phyloP scores from a whole-genome alignment of 2,797 vertebrate species.

The Rhabdophis nuchalis region DNA sequence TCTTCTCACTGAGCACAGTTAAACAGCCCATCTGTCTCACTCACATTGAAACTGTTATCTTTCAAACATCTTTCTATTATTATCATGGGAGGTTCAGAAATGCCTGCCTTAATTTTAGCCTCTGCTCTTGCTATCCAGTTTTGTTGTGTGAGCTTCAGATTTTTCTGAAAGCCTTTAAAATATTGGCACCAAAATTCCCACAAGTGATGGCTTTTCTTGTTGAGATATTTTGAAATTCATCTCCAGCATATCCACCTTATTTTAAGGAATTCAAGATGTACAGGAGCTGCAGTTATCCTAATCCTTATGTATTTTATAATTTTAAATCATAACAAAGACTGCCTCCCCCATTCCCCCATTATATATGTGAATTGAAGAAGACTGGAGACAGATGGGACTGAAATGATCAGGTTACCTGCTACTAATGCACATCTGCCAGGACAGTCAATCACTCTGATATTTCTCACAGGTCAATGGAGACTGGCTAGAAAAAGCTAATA shows the following conservation, averaged over 20 bases:
- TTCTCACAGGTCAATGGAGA: slow-evolving; percentile 86
- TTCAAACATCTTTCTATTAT: slow-evolving; percentile 73
- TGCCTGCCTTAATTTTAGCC: slow-evolving; percentile 68
- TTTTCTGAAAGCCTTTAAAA: slow-evolving; percentile 60
- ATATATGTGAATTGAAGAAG: slow-evolving; percentile 90
- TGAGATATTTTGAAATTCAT: slow-evolving; percentile 37
- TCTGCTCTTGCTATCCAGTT: slow-evolving; percentile 59
- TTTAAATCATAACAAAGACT: slow-evolving; percentile 72
- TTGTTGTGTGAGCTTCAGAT: slow-evolving; percentile 61
- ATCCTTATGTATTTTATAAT: slow-evolving; percentile 30
- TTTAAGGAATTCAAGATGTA: slow-evolving; percentile 58
- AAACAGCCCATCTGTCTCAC: slow-evolving; percentile 82
- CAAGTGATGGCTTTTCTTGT: slow-evolving; percentile 40
- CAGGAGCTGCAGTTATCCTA: slow-evolving; percentile 66
- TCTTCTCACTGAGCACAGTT: slow-evolving; percentile 74
- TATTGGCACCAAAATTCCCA: slow-evolving; percentile 39
- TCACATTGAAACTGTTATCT: slow-evolving; percentile 69
- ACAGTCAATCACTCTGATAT: slow-evolving; percentile 89
- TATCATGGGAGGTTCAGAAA: slow-evolving; percentile 66
- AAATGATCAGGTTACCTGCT: slow-evolving; percentile 91
- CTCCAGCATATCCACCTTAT: slow-evolving; percentile 48
- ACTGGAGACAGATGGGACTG: slow-evolving; percentile 90
- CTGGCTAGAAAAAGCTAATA: slow-evolving; percentile 77
- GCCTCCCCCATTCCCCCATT: slow-evolving; percentile 45
- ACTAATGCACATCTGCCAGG: slow-evolving; percentile 88